A percentile compares a stretch with the other conserved stretches of the same genome.
Evolutionary conservation across 2,888 invertebrate species (phyloP).

Genomic region (Bibio marci): DNA sequence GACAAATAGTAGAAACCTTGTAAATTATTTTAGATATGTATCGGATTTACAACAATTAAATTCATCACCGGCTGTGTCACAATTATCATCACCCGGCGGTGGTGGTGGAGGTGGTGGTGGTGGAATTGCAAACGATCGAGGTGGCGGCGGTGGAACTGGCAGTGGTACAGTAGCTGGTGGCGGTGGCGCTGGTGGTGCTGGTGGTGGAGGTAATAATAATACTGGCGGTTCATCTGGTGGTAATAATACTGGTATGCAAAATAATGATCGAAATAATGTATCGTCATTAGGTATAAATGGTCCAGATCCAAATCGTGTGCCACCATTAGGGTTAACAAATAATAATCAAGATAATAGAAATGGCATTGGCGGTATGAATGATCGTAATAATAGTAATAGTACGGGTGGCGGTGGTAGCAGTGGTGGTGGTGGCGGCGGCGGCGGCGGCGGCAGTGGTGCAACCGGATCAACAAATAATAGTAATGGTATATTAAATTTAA

Average conservation of each 20-base stretch:
- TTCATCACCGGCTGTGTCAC: conserved; percentile 14
- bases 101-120: conserved; percentile 4
- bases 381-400: neutral
- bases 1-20: neutral
- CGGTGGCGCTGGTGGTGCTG: too few relatives aligned
- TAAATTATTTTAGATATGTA: conserved; percentile 12
- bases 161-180: conserved; percentile 6
- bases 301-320: neutral
- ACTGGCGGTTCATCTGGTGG: conserved; percentile 9
- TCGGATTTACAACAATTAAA: conserved; percentile 14
- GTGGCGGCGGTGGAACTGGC: conserved; percentile 8
- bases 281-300: neutral
- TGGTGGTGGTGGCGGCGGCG: neutral
- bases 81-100: conserved; percentile 13
- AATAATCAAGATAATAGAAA: conserved; percentile 1
- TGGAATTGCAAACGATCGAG: conserved; percentile 9
- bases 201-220: conserved; percentile 1
- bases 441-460: neutral
- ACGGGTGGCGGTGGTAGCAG: too few relatives aligned
- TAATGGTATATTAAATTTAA: conserved; percentile 1
- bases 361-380: neutral
- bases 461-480: neutral
- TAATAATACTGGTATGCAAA: too few relatives aligned
- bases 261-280: neutral
- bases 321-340: neutral